These are phyloP conservation scores for Ephydatia muelleri DNA, from an alignment of 37 sponge, comb jelly and placozoan genomes.

Conservation along the genomic window DNA sequence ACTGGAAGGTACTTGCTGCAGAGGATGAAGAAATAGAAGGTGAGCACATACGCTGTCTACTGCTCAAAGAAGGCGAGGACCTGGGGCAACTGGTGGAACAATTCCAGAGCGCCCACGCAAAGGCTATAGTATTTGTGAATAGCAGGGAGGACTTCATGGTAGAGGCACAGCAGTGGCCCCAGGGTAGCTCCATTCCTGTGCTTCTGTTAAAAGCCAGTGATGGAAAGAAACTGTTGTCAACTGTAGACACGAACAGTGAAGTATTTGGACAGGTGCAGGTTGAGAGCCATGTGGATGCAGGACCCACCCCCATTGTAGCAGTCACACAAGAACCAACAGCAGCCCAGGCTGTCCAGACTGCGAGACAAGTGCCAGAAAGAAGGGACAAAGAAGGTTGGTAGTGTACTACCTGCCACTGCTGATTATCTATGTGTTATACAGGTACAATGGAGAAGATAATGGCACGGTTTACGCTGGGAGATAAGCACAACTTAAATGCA, in stretches of 20 bases:
- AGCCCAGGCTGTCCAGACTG: neutral
- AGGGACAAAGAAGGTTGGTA: neutral
- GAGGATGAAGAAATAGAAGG: neutral
- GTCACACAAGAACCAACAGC: neutral
- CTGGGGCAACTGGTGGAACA: neutral
- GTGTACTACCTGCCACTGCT: neutral
- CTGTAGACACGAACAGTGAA: slow-evolving; percentile 16
- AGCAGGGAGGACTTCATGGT: neutral
- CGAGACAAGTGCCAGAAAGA: neutral
- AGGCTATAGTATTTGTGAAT: slow-evolving; percentile 17
- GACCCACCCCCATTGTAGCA: neutral
- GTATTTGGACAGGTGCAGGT: slow-evolving; percentile 20
- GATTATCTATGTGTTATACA: neutral
- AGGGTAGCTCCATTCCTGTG: slow-evolving; percentile 6
- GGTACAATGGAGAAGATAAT: neutral
- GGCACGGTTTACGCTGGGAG: neutral
- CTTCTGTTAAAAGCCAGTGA: slow-evolving; percentile 36
- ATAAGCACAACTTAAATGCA: neutral
- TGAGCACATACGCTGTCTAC: slow-evolving; percentile 10
- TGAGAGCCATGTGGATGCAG: slow-evolving; percentile 17
- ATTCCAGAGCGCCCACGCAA: slow-evolving; percentile 3
- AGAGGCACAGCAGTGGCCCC: neutral
- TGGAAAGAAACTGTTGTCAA: slow-evolving; percentile 20
- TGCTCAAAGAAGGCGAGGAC: slow-evolving; percentile 11
- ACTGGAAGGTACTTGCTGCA: neutral